Conservation (phyloP, 1,140 invertebrate species). For the Rhagoletis zephyria region DNA sequence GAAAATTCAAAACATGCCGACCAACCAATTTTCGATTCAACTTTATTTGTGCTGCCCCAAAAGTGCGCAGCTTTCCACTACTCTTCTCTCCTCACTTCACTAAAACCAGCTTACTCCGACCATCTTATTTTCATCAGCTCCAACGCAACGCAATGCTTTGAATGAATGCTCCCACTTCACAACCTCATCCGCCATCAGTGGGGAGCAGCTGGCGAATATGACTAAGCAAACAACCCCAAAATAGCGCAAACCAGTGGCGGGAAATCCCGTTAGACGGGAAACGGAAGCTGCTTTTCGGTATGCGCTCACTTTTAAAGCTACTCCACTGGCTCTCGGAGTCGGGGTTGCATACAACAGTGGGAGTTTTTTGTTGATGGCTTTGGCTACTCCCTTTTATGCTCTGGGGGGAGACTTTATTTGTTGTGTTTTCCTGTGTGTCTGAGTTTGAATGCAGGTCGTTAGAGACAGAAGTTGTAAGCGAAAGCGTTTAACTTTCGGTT, state of each 20-base stretch:
- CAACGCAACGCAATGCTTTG: neutral
- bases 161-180: neutral
- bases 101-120: neutral
- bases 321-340: neutral
- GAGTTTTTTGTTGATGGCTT: slow-evolving; percentile 33
- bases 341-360: neutral
- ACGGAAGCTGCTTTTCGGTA: slow-evolving; percentile 69
- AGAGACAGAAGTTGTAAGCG: slow-evolving; percentile 55
- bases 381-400: neutral
- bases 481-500: slow-evolving; percentile 62
- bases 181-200: neutral
- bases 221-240: slow-evolving; percentile 60
- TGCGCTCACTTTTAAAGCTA: neutral
- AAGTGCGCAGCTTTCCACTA: neutral
- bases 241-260: slow-evolving; percentile 52
- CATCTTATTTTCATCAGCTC: neutral
- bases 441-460: slow-evolving; percentile 53
- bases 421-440: neutral
- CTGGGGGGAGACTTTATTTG: neutral
- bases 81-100: neutral
- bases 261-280: slow-evolving; percentile 72
- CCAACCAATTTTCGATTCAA: slow-evolving; percentile 33
- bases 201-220: slow-evolving; percentile 35
- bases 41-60: slow-evolving; percentile 22
- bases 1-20: slow-evolving; percentile 49